Base-by-base conservation (phyloP, 2,888 invertebrate species). In the Calephelis perditalis region DNA sequence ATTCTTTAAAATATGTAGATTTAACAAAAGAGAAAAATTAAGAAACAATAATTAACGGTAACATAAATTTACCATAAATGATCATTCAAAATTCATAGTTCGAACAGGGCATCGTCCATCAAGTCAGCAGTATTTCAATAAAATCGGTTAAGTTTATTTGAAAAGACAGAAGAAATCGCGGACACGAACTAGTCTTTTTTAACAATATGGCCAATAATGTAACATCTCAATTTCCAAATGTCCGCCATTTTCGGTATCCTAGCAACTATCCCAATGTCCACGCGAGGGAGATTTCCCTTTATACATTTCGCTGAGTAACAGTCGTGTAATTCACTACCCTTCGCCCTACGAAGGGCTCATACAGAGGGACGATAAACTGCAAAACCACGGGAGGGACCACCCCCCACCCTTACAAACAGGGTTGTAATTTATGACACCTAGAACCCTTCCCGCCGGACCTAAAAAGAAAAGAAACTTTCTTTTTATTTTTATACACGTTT, bases 371-470 rank as follows among this genome's bases (percentile, higher is more conserved):
- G 86, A 85, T 87, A 87, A 89, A 88, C 87, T 88, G 84, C 77
- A 82, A 86, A 87, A 87, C 88, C 87, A 73, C 60, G 60, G 60
- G 60, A 56, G 60, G 60, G 56, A 57, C 45, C 52, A 52, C 85
- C 74, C 75, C 78, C 79, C 79, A 79, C 80, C 80, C 79, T 72
- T 85, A 86, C 86, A 87, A 89, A 86, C 88, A 85, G 86, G 79
- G 80, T 76, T 72, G 84, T 88, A 85, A 89, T 89, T 89, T 89
- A 89, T 86, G 86, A 84, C 86, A 82, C 84, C 82, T 83, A 80
- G 74, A 76, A 73, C 76, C 74, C 75, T 76, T 75, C 72, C 69
- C 67, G 77, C 76, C 70, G 82, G 81, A 79, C 78, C 52, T 52
- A 11, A 15, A 52, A 40, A 40, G 40, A 40, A 40, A 40, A 40